A percentile compares a stretch with the other conserved stretches of the same genome.
Conservation (phyloP, 2,888 invertebrate species). For the Nomada hirtipes region DNA sequence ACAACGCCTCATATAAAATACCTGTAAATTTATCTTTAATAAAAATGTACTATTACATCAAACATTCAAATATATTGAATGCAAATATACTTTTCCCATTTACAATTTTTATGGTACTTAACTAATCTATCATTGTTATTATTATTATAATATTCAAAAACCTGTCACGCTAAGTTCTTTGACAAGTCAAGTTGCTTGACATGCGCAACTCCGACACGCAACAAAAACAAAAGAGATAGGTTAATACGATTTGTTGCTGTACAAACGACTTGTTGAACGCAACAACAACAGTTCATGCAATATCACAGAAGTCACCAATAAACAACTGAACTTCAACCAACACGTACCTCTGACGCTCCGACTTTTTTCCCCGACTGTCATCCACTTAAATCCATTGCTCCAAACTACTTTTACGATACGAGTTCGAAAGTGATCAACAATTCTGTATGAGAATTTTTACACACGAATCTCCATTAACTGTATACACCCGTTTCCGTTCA, state of each 20-base stretch:
- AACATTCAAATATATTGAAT: too few relatives aligned
- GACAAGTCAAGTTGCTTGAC: conserved; percentile 1
- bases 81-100: too few relatives aligned
- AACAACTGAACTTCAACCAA: background rate
- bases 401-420: background rate
- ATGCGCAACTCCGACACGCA: background rate
- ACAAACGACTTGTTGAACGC: background rate
- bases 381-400: conserved; percentile 55
- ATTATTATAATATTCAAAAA: background rate
- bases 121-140: background rate
- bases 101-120: too few relatives aligned
- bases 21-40: too few relatives aligned
- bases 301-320: background rate
- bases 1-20: too few relatives aligned
- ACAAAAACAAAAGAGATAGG: conserved; percentile 28
- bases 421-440: conserved; percentile 17
- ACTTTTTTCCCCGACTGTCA: conserved; percentile 52
- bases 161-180: background rate
- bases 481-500: conserved; percentile 19
- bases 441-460: conserved; percentile 16
- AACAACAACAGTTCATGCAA: background rate
- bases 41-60: too few relatives aligned
- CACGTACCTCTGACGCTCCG: conserved; percentile 40
- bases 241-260: conserved; percentile 18
- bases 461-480: background rate